Evolutionary conservation across 2,113 vertebrate species (phyloP).

Genomic region (Siniperca chuatsi): DNA sequence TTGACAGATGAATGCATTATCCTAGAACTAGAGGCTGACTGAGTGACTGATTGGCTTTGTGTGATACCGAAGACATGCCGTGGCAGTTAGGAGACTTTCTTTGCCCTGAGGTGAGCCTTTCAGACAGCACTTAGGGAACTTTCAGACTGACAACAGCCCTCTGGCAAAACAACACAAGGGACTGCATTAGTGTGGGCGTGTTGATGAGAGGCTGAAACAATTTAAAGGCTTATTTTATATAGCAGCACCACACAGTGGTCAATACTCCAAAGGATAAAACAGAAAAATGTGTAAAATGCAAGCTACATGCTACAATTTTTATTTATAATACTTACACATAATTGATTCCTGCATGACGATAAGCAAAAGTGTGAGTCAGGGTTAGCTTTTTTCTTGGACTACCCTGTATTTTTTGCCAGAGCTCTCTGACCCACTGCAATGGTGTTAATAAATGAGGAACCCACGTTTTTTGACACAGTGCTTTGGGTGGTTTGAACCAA

Average conservation of each 20-base stretch:
- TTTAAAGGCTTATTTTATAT: not conserved
- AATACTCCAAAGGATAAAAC: not conserved
- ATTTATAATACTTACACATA: not conserved
- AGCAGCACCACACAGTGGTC: not conserved
- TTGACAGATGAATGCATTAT: not conserved
- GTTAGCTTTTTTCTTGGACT: not conserved
- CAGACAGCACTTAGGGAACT: constrained; percentile 32
- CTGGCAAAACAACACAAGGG: constrained; percentile 33
- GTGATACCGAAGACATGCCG: not conserved
- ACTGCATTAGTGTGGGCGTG: not conserved
- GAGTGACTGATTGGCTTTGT: not conserved
- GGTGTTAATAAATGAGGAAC: not conserved
- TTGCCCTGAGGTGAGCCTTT: constrained; percentile 43
- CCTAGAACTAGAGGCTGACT: not conserved
- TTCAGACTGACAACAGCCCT: constrained; percentile 26
- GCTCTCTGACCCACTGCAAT: not conserved
- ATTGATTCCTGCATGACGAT: not conserved
- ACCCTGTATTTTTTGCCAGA: not conserved
- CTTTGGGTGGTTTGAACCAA: not conserved
- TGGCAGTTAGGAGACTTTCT: not conserved
- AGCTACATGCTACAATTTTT: not conserved
- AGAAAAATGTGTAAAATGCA: not conserved
- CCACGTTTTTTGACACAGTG: not conserved
- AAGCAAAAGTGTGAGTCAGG: not conserved
- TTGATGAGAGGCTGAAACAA: constrained; percentile 6